Percentiles rank a stretch among this genome's conserved stretches.
Conservation (phyloP, 2,113 vertebrate species). For the Butorides virescens region DNA sequence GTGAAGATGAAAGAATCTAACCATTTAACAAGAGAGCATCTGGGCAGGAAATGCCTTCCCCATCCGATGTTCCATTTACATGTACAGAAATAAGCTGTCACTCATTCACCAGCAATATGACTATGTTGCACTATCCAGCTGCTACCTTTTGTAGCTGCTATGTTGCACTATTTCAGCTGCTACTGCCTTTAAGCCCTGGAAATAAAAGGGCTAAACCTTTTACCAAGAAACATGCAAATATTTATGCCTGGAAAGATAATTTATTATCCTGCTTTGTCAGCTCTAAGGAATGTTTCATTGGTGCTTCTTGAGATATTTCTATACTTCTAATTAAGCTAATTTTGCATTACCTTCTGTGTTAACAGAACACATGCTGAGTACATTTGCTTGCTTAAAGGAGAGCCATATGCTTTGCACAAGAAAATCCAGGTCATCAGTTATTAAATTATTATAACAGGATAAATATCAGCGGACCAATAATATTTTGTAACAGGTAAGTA, state of each 20-base stretch:
- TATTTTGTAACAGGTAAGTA: not conserved
- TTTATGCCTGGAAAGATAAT: not conserved
- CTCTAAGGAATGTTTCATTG: not conserved
- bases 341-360: not conserved
- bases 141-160: not conserved
- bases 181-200: not conserved
- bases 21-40: not conserved
- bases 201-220: not conserved
- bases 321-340: not conserved
- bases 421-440: conserved; percentile 23
- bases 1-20: not conserved
- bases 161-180: no score
- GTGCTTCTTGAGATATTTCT: not conserved
- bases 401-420: not conserved
- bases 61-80: not conserved
- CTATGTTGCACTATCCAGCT: not conserved
- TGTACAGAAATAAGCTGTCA: not conserved
- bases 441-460: not conserved
- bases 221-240: not conserved
- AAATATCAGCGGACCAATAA: not conserved
- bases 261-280: not conserved
- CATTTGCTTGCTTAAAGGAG: not conserved
- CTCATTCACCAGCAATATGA: not conserved
- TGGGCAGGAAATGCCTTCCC: not conserved
- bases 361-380: not conserved